A percentile compares a stretch with the other conserved stretches of the same genome.
These are phyloP conservation scores for Vannuccia rotundouncinata DNA, from an alignment of 2,888 invertebrate species.

Conservation along the genomic window DNA sequence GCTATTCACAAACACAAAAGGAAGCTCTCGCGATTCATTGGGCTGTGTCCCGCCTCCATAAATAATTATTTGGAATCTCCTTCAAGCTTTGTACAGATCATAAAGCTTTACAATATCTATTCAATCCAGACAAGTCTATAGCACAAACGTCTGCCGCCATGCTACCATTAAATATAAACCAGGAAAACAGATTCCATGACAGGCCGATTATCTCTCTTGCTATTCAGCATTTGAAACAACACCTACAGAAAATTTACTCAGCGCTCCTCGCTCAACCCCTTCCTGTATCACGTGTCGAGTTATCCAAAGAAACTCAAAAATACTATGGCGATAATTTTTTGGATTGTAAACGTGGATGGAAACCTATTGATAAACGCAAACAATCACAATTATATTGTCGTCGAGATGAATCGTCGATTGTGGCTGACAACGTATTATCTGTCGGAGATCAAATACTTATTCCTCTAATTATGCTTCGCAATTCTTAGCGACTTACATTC, in stretches of 20 bases:
- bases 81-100: background rate
- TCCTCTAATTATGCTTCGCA: background rate
- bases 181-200: background rate
- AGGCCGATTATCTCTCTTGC: background rate
- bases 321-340: background rate
- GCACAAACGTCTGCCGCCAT: background rate
- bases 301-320: background rate
- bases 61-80: background rate
- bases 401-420: background rate
- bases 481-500: background rate
- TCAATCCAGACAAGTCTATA: background rate
- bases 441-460: background rate
- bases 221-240: background rate
- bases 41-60: background rate
- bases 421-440: background rate
- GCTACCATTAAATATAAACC: background rate
- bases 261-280: background rate
- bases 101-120: background rate
- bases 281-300: background rate
- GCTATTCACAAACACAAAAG: background rate
- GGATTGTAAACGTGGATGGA: background rate
- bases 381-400: background rate
- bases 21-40: constrained; percentile 5
- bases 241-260: background rate
- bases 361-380: background rate